A percentile compares a stretch with the other conserved stretches of the same genome.
These are phyloP conservation scores for Gallirallus australis DNA, from an alignment of 2,797 vertebrate species.

Conservation along the genomic window DNA sequence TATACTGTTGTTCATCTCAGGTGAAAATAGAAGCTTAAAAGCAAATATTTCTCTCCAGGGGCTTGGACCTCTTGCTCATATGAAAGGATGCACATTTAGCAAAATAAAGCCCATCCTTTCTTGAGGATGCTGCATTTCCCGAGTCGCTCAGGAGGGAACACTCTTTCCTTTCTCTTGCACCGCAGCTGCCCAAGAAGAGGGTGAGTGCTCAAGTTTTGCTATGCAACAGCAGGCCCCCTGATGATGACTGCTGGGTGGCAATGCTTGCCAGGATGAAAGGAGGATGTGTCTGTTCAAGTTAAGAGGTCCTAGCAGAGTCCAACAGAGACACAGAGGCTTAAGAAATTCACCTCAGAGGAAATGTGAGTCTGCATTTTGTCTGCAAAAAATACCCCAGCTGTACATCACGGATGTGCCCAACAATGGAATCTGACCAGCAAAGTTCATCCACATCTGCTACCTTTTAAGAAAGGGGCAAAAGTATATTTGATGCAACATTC, in stretches of 20 bases:
- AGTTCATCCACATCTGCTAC: slow-evolving; percentile 6
- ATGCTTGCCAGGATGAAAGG: neutral
- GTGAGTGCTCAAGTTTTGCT: neutral
- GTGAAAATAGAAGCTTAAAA: neutral
- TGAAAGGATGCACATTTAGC: neutral
- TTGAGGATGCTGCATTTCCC: neutral
- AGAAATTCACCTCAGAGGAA: neutral
- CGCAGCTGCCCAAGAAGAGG: neutral
- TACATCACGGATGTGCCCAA: neutral
- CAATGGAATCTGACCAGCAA: slow-evolving; percentile 22
- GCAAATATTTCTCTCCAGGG: neutral
- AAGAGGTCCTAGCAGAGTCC: neutral
- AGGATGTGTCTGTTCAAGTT: neutral
- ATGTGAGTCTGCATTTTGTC: neutral
- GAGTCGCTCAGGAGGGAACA: neutral
- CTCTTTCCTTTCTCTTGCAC: neutral
- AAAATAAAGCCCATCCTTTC: neutral
- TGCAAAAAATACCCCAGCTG: neutral
- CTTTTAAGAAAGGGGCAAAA: neutral
- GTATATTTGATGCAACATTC: neutral
- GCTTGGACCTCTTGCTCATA: neutral
- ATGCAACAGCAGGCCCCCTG: neutral
- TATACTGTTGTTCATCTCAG: neutral
- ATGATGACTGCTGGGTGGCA: rapidly evolving
- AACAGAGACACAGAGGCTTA: neutral